phyloP scores from a whole-genome alignment of 2,113 vertebrate genomes.

The Ophiodon elongatus region DNA sequence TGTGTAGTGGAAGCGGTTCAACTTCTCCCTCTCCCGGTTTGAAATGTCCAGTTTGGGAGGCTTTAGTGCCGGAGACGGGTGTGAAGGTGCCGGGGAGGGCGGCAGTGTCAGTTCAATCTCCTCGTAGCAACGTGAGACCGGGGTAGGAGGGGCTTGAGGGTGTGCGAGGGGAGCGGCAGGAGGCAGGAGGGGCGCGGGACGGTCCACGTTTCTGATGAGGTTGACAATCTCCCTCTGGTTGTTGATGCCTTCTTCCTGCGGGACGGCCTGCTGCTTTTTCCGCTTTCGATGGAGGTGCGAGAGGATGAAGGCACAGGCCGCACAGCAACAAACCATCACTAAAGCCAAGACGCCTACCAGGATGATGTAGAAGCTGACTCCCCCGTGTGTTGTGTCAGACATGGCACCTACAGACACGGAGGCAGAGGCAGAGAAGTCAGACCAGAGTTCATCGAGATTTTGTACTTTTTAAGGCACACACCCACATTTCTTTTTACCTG shows the following conservation, averaged over 20 bases:
- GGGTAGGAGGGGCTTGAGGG: constrained; percentile 42
- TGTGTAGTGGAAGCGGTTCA: constrained; percentile 83
- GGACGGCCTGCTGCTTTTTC: constrained; percentile 78
- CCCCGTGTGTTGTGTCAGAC: constrained; percentile 59
- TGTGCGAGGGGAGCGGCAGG: constrained; percentile 33
- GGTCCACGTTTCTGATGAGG: constrained; percentile 85
- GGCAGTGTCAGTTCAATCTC: constrained; percentile 86
- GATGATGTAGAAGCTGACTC: constrained; percentile 82
- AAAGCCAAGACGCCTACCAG: constrained; percentile 79
- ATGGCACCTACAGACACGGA: constrained; percentile 67
- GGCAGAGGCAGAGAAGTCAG: not conserved
- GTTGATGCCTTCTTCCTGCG: constrained; percentile 82
- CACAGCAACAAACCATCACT: constrained; percentile 74
- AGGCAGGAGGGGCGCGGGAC: constrained; percentile 60
- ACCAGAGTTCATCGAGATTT: not conserved
- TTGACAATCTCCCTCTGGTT: constrained; percentile 86
- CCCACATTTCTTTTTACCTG: constrained; percentile 69
- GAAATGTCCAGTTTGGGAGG: constrained; percentile 85
- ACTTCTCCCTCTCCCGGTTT: constrained; percentile 85
- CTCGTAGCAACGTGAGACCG: constrained; percentile 70
- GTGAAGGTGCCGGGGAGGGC: constrained; percentile 76
- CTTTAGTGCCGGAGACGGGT: constrained; percentile 78
- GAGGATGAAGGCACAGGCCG: constrained; percentile 75
- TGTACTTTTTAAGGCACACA: not conserved
- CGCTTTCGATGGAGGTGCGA: constrained; percentile 80